Evolutionary conservation across 2,888 invertebrate species (phyloP).

Genomic region (Melanophora roralis): DNA sequence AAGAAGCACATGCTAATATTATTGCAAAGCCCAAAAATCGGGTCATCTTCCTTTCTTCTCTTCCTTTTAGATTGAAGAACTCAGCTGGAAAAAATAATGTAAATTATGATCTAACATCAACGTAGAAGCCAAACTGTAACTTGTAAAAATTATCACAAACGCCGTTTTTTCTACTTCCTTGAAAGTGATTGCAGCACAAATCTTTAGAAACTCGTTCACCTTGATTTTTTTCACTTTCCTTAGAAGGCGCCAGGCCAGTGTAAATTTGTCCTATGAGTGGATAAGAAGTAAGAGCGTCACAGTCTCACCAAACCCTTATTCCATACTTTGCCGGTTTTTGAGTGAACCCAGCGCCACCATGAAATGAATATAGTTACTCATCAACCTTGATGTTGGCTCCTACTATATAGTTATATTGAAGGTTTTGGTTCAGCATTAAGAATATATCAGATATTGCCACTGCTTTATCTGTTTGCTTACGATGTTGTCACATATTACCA

Average conservation of each 20-base stretch:
- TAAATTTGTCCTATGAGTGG: neutral
- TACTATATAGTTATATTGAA: conserved; percentile 18
- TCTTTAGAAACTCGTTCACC: neutral
- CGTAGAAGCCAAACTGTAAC: neutral
- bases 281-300: neutral
- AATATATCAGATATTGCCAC: conserved; percentile 8
- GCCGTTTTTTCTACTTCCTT: neutral
- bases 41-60: neutral
- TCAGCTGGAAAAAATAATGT: neutral
- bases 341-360: conserved; percentile 25
- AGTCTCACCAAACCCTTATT: neutral
- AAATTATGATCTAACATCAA: neutral
- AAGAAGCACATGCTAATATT: neutral
- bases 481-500: conserved; percentile 32
- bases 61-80: neutral
- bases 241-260: neutral
- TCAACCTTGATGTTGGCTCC: conserved; percentile 43
- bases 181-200: neutral
- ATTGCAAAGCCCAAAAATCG: neutral
- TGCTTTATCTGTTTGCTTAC: conserved; percentile 19
- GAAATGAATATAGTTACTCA: conserved; percentile 35
- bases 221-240: neutral
- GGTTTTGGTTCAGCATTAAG: conserved; percentile 25
- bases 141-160: neutral
- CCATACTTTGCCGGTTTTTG: neutral